These are phyloP conservation scores for Sebastes matsubarae DNA, from an alignment of 2,797 vertebrate genomes.

Conservation along the genomic window DNA sequence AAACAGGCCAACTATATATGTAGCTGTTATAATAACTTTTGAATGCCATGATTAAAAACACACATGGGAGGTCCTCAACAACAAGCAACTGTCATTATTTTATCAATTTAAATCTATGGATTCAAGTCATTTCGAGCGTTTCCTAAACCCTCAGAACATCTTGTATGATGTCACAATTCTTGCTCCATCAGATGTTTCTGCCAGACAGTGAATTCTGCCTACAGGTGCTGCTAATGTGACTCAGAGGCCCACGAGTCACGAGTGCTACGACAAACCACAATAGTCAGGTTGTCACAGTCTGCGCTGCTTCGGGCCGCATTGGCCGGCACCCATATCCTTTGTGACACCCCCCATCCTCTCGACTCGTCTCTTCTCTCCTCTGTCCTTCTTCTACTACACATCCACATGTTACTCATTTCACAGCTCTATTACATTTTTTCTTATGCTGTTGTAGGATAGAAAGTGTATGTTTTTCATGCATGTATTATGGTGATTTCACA, in stretches of 20 bases:
- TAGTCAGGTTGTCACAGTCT: slow-evolving; percentile 56
- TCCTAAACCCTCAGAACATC: not conserved
- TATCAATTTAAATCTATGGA: not conserved
- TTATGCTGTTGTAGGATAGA: not conserved
- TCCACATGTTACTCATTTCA: not conserved
- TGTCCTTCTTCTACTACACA: not conserved
- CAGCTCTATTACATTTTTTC: not conserved
- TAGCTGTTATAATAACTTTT: too few species aligned
- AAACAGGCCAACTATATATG: too few species aligned
- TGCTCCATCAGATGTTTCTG: slow-evolving; percentile 11
- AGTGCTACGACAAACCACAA: slow-evolving; percentile 40
- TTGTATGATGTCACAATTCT: not conserved
- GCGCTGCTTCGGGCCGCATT: slow-evolving; percentile 27
- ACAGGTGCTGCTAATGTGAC: slow-evolving; percentile 46
- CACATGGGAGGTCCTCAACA: not conserved
- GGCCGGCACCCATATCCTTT: slow-evolving; percentile 44
- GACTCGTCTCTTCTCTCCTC: not conserved
- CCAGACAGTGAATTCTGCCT: slow-evolving; percentile 23
- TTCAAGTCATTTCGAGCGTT: not conserved
- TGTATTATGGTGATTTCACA: not conserved
- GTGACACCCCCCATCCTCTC: slow-evolving; percentile 38
- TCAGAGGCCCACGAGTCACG: slow-evolving; percentile 50
- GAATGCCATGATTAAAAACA: too few species aligned
- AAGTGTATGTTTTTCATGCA: not conserved
- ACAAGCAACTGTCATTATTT: not conserved